Evolutionary conservation across 2,113 vertebrate species (phyloP), one percentile per base, ranked within the genome.

Genomic region (Copsychus sechellarum): DNA sequence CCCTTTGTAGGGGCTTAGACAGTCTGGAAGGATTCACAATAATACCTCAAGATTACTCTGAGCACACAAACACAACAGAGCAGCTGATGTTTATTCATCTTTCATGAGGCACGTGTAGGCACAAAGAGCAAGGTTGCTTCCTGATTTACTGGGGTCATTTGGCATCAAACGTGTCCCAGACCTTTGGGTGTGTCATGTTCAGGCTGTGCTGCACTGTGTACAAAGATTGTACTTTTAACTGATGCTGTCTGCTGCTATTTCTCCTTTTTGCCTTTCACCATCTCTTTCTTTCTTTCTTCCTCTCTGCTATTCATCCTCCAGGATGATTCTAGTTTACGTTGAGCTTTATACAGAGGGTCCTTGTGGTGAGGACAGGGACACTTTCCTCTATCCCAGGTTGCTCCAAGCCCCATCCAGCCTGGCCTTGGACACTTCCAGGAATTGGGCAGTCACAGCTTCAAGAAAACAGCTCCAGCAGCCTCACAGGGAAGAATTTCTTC

Each of bases 61-160:
- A 87, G 50, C 42, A 33, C 38, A 48, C 83, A 43, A 13, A 8
- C 53, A 45, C 15, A 42, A 21, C 9, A 66, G 50, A 66, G 60
- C 78, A 57, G 50, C 77, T 89, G 76, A 33, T 81, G 88, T 96
- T 95, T 93, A 95, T 95, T 96, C 92, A 85, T 92, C 86, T 86
- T 81, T 48, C 64, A 80, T 28, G 83, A 86, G 76, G 83, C 70
- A 25, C 2, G 17, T 14, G 78, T 14, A 69, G 85, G 92, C 87
- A 51, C 76, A 86, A 79, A 86, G 70, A 60, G 86, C 83, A 40
- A 19, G 71, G 86, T 77, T 74, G 61, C 29, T 64, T 48, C 62
- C 20, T 19, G 76, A 48, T 76, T 80, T 91, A 24, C 76, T 4
- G 51, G 80, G 67, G 84, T 92, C 90, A 42, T 67, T 50, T 38